Base-by-base conservation (phyloP, 2,113 vertebrate genomes). In the Spheniscus mendiculus region DNA sequence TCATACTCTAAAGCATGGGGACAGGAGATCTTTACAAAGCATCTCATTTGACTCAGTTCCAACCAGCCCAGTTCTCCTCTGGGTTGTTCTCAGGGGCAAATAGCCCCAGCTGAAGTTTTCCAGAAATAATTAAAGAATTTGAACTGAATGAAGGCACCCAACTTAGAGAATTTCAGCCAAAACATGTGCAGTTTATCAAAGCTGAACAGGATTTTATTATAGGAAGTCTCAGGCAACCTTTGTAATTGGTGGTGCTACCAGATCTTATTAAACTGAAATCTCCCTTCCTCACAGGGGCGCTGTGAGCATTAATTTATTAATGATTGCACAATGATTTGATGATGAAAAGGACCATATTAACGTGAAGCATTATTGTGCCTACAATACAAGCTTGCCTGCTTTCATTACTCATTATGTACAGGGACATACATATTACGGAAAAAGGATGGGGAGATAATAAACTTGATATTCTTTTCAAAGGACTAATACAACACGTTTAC, bases 231-330 rank as follows among this genome's bases (percentile, higher is more conserved):
- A 67, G 34, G 26, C 29, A 89, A 78, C 44, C 47, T 87, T 89
- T 76, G 45, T 85, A 94, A 90, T 73, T 79, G 40, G 52, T 1
- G 3, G 30, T 87, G n/a, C 25, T 93, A 95, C 82, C 19, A 76
- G 34, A 34, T 82, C 67, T 18, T 92, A 59, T 87, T 85, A 96
- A 92, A 72, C 11, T 26, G 49, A 84, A 94, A 95, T 87, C 59
- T 97, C 89, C 97, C 94, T 95, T 95, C 94, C 93, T 97, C 94
- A 97, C 62, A 83, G 91, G 84, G 91, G 94, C 91, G 84, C 95
- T 96, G 81, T 93, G 77, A 93, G 91, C 80, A 85, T 93, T 95
- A 96, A 96, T 94, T 97, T 92, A 78, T 80, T 96, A 95, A 94
- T 91, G 89, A 97, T 52, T 90, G 45, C 38, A 50, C 58, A 87